These are phyloP conservation scores for Acromyrmex charruanus DNA, from an alignment of 1,140 invertebrate genomes.

Conservation along the genomic window DNA sequence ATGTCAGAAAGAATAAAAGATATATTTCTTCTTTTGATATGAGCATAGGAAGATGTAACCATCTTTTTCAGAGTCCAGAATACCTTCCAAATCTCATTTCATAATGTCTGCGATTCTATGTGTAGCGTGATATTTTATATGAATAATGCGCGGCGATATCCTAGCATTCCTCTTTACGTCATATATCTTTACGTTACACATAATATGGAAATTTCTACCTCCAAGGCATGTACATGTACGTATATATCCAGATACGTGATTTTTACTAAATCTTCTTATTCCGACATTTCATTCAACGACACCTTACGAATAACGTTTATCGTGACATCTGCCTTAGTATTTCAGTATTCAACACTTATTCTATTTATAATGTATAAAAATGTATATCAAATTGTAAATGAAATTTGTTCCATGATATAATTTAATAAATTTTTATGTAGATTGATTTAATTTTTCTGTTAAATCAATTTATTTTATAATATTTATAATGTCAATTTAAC, in stretches of 20 bases:
- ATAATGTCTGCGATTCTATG: constrained; percentile 60
- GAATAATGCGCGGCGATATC: constrained; percentile 56
- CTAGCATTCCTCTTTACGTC: constrained; percentile 63
- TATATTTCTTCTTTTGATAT: constrained; percentile 56
- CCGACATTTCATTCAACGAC: constrained; percentile 41
- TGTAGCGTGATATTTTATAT: constrained; percentile 60
- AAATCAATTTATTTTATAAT: background rate
- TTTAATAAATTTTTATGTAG: background rate
- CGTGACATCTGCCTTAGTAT: constrained; percentile 1
- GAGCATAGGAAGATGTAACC: constrained; percentile 49
- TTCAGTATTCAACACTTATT: constrained; percentile 5
- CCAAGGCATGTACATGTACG: constrained; percentile 47
- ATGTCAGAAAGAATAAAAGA: constrained; percentile 60
- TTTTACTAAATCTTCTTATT: constrained; percentile 50
- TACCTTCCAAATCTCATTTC: constrained; percentile 60
- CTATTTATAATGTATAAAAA: background rate
- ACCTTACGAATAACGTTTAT: constrained; percentile 15
- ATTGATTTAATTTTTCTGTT: background rate
- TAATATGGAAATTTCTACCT: constrained; percentile 61
- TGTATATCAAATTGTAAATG: too few relatives aligned
- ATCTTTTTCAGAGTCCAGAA: constrained; percentile 56
- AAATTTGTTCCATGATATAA: background rate
- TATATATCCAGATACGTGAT: constrained; percentile 32
- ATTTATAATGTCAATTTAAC: background rate
- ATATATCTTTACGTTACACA: constrained; percentile 55